Base-by-base conservation (phyloP, 2,113 vertebrate species). In the Phalacrocorax pelagicus region DNA sequence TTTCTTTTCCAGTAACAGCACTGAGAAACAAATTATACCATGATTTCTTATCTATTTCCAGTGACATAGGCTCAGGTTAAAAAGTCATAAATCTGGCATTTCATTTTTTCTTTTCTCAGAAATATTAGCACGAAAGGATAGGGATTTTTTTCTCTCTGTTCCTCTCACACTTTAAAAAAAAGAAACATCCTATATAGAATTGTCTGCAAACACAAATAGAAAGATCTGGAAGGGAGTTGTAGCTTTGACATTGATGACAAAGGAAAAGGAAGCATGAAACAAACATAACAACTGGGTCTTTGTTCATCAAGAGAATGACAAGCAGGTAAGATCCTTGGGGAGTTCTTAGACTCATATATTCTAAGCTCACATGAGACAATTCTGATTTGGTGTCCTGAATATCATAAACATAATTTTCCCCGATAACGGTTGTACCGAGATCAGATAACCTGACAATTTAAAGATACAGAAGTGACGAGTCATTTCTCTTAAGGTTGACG, bases 21-120 rank as follows among this genome's bases (percentile, higher is more conserved):
- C 47, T 55, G 55, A 74, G 79, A 95, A 92, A 92, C 81, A 81
- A 89, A 82, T 71, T 71, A 61, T 19, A 72, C 17, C 13, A 40
- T 44, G 20, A 58, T 59, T 93, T 92, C 81, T 95, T 49, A 83
- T 81, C 59, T 92, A n/a, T 94, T 97, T 91, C 66, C 26, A 75
- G 29, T 83, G 83, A 81, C 75, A 74, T 4, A 86, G 59, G 63
- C 38, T 94, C 63, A 85, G 59, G 72, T 86, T 91, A 90, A 88
- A 95, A 96, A 47, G 23, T 63, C 57, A 47, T 58, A 79, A 83
- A 90, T 72, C 29, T 95, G 55, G 47, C 36, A 36, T 79, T 77
- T 57, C 6, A 21, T 79, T 94, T 92, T 85, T 89, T 66, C 30
- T 83, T 90, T 91, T 34, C 27, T 88, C 8, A 82, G 47, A 89